Evolutionary conservation across 2,797 vertebrate genomes (phyloP), one percentile per base, ranked within the genome.

Genomic region (Crocodylus rhombifer): DNA sequence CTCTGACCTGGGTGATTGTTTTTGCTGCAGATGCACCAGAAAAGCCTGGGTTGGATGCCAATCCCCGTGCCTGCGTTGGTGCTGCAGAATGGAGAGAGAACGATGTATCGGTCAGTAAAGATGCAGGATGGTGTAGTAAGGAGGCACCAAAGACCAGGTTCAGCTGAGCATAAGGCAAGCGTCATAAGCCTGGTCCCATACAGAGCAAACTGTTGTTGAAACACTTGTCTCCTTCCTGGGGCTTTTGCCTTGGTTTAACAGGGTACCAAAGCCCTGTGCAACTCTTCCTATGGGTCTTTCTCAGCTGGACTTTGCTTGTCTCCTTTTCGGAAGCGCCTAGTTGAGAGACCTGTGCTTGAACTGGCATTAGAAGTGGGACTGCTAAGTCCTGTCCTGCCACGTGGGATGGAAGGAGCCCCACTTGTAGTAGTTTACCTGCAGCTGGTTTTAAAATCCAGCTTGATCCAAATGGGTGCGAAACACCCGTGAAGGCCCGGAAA

Each of bases 361-460:
- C 93, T 26, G 65, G 6, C 3, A 18, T 42, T 51, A 12, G 92
- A 86, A 82, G 91, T 91, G 95, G 95, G 42, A 42, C 93, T 88
- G 84, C 82, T 74, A 90, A 90, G 94, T 74, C 42, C 42, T 87
- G 90, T 87, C 80, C 94, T 89, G 86, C 91, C 93, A 92, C 95
- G 94, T 86, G 95, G 95, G 94, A 95, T 94, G 88, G 88, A 89
- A 87, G 78, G 81, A 83, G 84, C 60, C 42, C 42, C 42, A 9
- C 36, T 82, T 56, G 88, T 88, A 95, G 95, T 56, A 61, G 77
- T 89, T 89, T 28, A 88, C 88, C 69, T 90, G 93, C 89, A 65
- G 81, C 81, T 82, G 87, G 78, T 91, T 91, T 86, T 26, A 88
- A 58, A 94, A 74, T 65, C 30, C 77, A 5, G 61, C 57, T 65